A percentile compares a stretch with the other conserved stretches of the same genome.
Conservation (phyloP, 1,140 invertebrate genomes). For the Hylaeus anthracinus region DNA sequence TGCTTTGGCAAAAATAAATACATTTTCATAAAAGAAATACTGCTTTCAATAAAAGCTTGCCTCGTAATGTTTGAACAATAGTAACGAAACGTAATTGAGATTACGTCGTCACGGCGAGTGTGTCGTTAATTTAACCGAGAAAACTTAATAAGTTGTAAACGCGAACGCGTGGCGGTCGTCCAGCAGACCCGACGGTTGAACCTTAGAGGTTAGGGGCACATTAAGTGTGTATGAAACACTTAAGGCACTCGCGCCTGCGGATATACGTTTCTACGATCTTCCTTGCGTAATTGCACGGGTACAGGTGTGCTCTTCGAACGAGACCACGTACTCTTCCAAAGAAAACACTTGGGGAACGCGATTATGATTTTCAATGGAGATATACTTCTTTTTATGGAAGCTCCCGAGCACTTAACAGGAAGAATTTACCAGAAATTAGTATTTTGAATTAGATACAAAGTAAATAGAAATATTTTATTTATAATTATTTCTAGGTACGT, state of each 20-base stretch:
- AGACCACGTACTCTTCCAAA: background rate
- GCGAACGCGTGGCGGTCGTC: background rate
- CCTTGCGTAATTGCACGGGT: background rate
- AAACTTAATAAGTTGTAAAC: background rate
- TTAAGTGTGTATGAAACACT: constrained; percentile 18
- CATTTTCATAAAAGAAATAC: too few relatives aligned
- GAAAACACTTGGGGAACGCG: too few relatives aligned
- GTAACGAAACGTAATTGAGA: background rate
- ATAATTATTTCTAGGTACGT: too few relatives aligned
- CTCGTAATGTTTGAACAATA: too few relatives aligned
- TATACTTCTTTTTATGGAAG: background rate
- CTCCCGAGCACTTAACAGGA: too few relatives aligned
- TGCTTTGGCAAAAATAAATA: too few relatives aligned
- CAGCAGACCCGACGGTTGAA: background rate
- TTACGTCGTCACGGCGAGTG: background rate
- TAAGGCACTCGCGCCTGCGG: background rate
- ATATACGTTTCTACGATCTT: constrained; percentile 11
- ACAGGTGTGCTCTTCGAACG: background rate
- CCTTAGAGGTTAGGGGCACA: background rate
- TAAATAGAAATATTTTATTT: too few relatives aligned
- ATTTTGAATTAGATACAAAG: too few relatives aligned
- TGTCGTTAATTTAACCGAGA: background rate
- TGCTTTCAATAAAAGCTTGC: too few relatives aligned
- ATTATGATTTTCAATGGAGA: background rate
- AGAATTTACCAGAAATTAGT: too few relatives aligned